Conservation (phyloP, 2,888 invertebrate genomes). For the Sisyra nigra region DNA sequence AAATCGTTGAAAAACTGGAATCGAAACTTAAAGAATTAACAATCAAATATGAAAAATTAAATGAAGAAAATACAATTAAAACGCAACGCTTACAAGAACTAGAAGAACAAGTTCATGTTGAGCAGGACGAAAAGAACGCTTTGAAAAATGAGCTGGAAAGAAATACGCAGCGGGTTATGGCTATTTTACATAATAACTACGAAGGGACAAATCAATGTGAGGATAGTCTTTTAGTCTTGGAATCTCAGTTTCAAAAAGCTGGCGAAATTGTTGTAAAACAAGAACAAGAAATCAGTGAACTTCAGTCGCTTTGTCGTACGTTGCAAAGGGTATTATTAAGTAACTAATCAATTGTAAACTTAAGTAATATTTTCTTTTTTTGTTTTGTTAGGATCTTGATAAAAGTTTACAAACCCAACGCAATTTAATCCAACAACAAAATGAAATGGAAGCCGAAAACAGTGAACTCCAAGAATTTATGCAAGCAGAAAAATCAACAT, state of each 20-base stretch:
- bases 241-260: slow-evolving; percentile 57
- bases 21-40: slow-evolving; percentile 37
- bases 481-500: slow-evolving; percentile 66
- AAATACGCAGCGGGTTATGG: slow-evolving; percentile 56
- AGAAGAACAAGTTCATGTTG: slow-evolving; percentile 46
- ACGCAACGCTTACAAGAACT: slow-evolving; percentile 32
- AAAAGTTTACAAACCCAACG: slow-evolving; percentile 50
- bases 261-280: slow-evolving; percentile 59
- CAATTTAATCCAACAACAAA: slow-evolving; percentile 51
- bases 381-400: slow-evolving; percentile 39
- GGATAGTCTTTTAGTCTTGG: slow-evolving; percentile 60
- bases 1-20: slow-evolving; percentile 43
- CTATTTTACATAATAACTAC: slow-evolving; percentile 19
- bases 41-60: slow-evolving; percentile 44
- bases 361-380: slow-evolving; percentile 6
- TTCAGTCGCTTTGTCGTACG: slow-evolving; percentile 51
- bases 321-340: slow-evolving; percentile 54
- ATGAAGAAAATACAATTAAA: slow-evolving; percentile 28
- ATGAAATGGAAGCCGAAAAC: slow-evolving; percentile 64
- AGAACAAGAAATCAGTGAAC: slow-evolving; percentile 55
- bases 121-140: slow-evolving; percentile 54
- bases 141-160: slow-evolving; percentile 56
- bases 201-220: slow-evolving; percentile 28
- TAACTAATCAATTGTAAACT: too few species aligned
- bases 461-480: slow-evolving; percentile 76